A percentile compares a stretch with the other conserved stretches of the same genome.
Evolutionary conservation across 1,140 invertebrate species (phyloP).

Genomic region (Hesperophylax magnus): DNA sequence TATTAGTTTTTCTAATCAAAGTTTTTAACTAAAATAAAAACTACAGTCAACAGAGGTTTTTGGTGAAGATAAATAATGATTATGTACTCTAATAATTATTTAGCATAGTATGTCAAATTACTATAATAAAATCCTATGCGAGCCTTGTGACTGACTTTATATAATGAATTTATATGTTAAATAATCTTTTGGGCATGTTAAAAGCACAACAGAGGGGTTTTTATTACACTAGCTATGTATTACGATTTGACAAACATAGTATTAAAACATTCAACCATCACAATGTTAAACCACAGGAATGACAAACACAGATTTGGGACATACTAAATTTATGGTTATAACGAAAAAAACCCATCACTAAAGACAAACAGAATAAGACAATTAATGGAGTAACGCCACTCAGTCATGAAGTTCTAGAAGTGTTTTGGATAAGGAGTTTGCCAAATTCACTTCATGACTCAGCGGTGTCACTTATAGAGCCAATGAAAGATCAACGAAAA

Average conservation of each 20-base stretch:
- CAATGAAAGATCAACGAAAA: too few species aligned
- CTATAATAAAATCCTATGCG: background rate
- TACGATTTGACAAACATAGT: background rate
- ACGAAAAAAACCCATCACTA: conserved; percentile 8
- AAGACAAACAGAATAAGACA: background rate
- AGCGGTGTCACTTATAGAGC: too few species aligned
- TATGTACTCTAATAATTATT: background rate
- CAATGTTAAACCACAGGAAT: conserved; percentile 10
- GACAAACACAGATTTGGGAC: conserved; percentile 4
- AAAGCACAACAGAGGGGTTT: background rate
- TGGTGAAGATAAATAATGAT: background rate
- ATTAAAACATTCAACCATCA: conserved; percentile 11
- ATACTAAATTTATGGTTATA: background rate
- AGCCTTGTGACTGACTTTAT: background rate
- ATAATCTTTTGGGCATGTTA: background rate
- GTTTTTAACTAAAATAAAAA: conserved; percentile 2
- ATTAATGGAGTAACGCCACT: too few species aligned
- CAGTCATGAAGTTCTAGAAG: too few species aligned
- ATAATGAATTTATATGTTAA: background rate
- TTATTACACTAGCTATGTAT: too few species aligned
- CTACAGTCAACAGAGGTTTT: background rate
- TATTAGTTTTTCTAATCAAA: conserved; percentile 15
- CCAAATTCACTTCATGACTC: too few species aligned
- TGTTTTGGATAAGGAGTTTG: too few species aligned
- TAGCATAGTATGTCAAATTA: background rate